phyloP scores from a whole-genome alignment of 2,797 vertebrate species.

The Pangasius mekongensis region DNA sequence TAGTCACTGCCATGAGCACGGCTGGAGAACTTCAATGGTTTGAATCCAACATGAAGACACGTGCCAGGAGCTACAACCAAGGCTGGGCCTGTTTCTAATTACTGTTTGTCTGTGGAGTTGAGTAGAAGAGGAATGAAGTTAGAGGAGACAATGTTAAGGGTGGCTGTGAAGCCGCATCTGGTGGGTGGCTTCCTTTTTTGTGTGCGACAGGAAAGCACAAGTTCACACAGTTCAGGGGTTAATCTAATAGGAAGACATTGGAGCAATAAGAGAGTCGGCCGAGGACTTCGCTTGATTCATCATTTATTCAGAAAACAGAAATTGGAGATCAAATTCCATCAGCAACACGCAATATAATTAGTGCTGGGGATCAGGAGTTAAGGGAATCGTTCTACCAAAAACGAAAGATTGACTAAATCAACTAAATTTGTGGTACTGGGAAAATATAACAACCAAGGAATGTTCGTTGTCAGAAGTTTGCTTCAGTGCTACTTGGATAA shows the following conservation, averaged over 20 bases:
- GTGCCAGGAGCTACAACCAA: conserved; percentile 5
- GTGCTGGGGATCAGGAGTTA: neutral
- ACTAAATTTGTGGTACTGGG: no score
- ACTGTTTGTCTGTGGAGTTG: neutral
- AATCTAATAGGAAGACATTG: conserved; percentile 72
- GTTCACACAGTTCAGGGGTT: conserved; percentile 64
- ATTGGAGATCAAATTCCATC: neutral
- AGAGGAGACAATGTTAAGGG: conserved; percentile 10
- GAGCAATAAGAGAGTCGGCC: conserved; percentile 44
- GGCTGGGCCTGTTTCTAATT: neutral
- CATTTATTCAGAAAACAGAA: neutral
- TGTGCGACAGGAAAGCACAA: conserved; percentile 63
- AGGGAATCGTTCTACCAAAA: neutral
- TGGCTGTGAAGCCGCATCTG: conserved; percentile 20
- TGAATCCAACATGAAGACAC: conserved; percentile 35
- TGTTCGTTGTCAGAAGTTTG: neutral
- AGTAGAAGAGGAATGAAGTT: neutral
- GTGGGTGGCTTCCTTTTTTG: conserved; percentile 22
- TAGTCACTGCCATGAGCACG: conserved; percentile 48
- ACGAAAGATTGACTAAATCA: neutral
- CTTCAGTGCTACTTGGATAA: neutral
- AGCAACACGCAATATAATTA: neutral
- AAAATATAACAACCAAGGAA: neutral
- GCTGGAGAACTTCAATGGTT: conserved; percentile 40
- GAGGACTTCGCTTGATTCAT: conserved; percentile 56